phyloP scores from a whole-genome alignment of 2,888 invertebrate species.

The Pseudococcus longispinus region DNA sequence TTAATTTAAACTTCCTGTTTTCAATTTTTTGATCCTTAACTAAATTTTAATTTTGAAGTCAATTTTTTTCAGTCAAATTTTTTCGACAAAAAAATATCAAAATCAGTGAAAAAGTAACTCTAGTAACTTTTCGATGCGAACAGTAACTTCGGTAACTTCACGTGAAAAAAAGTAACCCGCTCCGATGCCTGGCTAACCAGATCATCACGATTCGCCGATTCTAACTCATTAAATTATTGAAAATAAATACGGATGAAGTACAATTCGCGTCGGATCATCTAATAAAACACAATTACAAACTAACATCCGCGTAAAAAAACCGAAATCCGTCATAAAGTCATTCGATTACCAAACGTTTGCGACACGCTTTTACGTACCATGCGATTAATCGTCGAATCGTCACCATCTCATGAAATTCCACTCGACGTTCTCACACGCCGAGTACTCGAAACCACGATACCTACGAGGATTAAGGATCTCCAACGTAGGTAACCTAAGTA shows the following conservation, averaged over 20 bases:
- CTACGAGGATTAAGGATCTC: neutral
- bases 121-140: no score
- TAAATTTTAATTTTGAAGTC: no score
- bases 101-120: no score
- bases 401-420: neutral
- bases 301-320: neutral
- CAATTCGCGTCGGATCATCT: neutral
- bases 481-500: no score
- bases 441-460: neutral
- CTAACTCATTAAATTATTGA: neutral
- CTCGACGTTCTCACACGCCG: neutral
- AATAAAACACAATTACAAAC: neutral
- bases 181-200: no score
- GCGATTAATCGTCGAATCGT: neutral
- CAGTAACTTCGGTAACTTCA: no score
- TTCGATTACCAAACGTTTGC: neutral
- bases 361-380: neutral
- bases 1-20: no score
- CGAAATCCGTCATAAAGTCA: neutral
- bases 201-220: neutral
- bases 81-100: no score
- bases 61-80: no score
- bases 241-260: neutral
- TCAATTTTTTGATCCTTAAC: no score
- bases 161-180: neutral